A percentile compares a stretch with the other conserved stretches of the same genome.
Conservation (phyloP, 2,888 invertebrate genomes). For the Sphecodes monilicornis region DNA sequence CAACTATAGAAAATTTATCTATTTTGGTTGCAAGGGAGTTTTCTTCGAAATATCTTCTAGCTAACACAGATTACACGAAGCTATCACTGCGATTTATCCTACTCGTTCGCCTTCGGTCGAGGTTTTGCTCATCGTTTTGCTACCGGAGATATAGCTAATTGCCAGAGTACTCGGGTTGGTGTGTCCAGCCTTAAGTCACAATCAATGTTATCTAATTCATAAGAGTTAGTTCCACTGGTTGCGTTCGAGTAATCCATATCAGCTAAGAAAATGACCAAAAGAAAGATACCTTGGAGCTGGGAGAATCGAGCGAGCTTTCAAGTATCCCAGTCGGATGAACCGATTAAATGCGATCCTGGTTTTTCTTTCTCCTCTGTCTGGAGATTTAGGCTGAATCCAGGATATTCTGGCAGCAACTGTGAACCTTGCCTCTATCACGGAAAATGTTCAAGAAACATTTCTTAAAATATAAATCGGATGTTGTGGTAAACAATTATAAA, state of each 20-base stretch:
- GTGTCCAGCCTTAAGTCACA: neutral
- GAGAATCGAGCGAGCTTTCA: neutral
- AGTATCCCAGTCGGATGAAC: neutral
- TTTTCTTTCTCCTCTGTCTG: neutral
- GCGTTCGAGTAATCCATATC: conserved; percentile 8
- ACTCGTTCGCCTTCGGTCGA: neutral
- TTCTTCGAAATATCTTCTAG: neutral
- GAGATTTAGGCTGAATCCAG: neutral
- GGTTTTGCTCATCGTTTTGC: neutral
- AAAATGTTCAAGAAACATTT: neutral
- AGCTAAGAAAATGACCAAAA: neutral
- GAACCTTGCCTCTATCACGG: neutral
- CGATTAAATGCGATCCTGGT: neutral
- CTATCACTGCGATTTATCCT: neutral
- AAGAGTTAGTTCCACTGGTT: neutral
- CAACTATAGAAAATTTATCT: too few relatives aligned
- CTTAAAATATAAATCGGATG: neutral
- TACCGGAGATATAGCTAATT: neutral
- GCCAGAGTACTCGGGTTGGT: neutral
- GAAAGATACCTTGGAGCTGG: neutral
- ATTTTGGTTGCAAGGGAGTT: neutral
- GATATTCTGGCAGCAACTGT: neutral
- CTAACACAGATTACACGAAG: neutral
- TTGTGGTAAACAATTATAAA: neutral
- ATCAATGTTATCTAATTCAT: conserved; percentile 1